Conservation (phyloP, 2,888 invertebrate genomes). For the Ptilodon capucinus region DNA sequence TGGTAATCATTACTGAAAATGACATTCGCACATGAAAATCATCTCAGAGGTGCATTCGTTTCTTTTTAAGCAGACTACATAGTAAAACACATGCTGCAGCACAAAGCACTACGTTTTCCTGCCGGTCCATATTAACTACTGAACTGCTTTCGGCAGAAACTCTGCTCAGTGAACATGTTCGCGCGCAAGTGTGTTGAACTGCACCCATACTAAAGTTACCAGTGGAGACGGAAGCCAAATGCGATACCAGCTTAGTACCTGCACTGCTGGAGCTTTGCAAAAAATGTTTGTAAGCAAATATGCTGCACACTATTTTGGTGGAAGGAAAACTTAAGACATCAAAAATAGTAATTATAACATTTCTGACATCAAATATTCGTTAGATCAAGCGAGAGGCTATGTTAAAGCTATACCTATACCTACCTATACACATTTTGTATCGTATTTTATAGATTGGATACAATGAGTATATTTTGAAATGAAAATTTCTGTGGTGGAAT, state of each 20-base stretch:
- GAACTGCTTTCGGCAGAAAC: constrained; percentile 13
- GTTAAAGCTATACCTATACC: too few species aligned
- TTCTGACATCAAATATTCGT: too few species aligned
- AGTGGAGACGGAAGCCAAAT: constrained; percentile 7
- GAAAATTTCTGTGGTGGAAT: background rate
- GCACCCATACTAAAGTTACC: constrained; percentile 11
- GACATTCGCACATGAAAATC: too few species aligned
- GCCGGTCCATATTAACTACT: constrained; percentile 17
- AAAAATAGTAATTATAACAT: too few species aligned
- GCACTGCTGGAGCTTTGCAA: constrained; percentile 13
- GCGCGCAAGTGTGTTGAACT: constrained; percentile 15
- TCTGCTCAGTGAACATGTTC: constrained; percentile 18
- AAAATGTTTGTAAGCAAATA: constrained; percentile 14
- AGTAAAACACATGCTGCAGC: constrained; percentile 23
- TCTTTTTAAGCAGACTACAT: constrained; percentile 16
- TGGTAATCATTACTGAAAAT: too few species aligned
- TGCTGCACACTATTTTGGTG: constrained; percentile 11
- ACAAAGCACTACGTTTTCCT: constrained; percentile 25
- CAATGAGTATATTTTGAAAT: too few species aligned
- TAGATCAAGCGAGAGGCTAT: too few species aligned
- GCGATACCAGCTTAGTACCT: constrained; percentile 7
- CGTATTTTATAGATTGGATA: too few species aligned
- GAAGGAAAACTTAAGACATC: too few species aligned
- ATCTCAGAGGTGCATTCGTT: too few species aligned
- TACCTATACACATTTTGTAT: too few species aligned